phyloP scores from a whole-genome alignment of 2,888 invertebrate species.

The Blera fallax region DNA sequence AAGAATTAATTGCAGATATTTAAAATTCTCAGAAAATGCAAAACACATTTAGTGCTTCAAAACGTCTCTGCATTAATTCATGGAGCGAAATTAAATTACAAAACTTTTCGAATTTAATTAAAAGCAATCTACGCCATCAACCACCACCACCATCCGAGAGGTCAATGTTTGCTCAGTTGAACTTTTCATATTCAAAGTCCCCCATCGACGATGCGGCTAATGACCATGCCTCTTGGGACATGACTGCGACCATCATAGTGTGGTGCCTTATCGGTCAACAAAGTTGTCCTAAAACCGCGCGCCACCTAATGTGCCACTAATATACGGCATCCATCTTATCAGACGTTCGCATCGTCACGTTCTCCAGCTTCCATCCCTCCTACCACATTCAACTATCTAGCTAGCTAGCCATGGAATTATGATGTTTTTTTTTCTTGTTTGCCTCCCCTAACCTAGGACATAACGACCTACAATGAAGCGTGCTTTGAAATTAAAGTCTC shows the following conservation, averaged over 20 bases:
- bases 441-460: conserved; percentile 2
- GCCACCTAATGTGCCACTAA: conserved; percentile 60
- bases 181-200: conserved; percentile 4
- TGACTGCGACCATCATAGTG: not conserved
- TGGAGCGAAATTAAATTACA: conserved; percentile 7
- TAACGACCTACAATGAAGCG: conserved; percentile 36
- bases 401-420: conserved; percentile 2
- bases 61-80: not conserved
- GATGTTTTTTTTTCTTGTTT: not conserved
- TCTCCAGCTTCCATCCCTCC: conserved; percentile 20
- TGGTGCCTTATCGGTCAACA: conserved; percentile 62
- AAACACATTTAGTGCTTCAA: not conserved
- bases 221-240: conserved; percentile 9
- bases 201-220: conserved; percentile 20
- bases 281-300: conserved; percentile 31
- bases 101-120: conserved; percentile 52
- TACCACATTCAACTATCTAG: not conserved
- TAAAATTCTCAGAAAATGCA: not conserved
- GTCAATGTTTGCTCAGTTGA: conserved; percentile 42
- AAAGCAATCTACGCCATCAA: conserved; percentile 5
- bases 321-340: conserved; percentile 51
- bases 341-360: conserved; percentile 66
- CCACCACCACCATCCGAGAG: too few species aligned
- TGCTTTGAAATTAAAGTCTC: conserved; percentile 66
- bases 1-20: too few species aligned